Percentiles rank a stretch among this genome's conserved stretches.
Conservation (phyloP, 2,113 vertebrate species). For the Eublepharis macularius region DNA sequence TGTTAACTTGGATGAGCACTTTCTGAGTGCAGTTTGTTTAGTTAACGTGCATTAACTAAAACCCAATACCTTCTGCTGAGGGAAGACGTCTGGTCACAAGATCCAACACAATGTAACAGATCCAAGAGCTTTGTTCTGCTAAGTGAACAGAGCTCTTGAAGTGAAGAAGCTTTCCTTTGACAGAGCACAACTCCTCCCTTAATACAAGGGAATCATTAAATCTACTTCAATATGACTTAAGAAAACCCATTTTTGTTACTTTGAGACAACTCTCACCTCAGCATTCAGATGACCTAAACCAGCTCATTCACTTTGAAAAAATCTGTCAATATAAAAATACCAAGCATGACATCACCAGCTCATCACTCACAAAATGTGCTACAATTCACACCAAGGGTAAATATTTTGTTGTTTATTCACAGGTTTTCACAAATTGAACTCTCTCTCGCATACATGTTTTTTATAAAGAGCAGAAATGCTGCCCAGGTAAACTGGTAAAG, state of each 20-base stretch:
- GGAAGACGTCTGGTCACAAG: too few relatives aligned
- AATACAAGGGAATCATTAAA: too few relatives aligned
- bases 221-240: slow-evolving; percentile 2
- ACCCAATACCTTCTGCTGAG: background rate
- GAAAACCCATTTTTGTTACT: background rate
- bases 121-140: too few relatives aligned
- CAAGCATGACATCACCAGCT: background rate
- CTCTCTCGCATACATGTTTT: accelerated
- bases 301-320: background rate
- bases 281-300: background rate
- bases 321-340: slow-evolving; percentile 21
- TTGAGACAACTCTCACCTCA: background rate
- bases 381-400: accelerated
- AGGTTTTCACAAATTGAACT: background rate
- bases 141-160: too few relatives aligned
- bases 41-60: too few relatives aligned
- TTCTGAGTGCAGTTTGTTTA: too few relatives aligned
- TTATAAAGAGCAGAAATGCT: background rate
- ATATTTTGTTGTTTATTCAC: accelerated
- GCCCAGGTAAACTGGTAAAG: slow-evolving; percentile 14
- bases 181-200: too few relatives aligned
- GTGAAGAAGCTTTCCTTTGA: too few relatives aligned
- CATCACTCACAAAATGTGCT: accelerated
- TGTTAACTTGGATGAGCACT: too few relatives aligned
- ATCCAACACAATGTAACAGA: too few relatives aligned